Conservation (phyloP, 2,797 vertebrate genomes). For the Echiichthys vipera region DNA sequence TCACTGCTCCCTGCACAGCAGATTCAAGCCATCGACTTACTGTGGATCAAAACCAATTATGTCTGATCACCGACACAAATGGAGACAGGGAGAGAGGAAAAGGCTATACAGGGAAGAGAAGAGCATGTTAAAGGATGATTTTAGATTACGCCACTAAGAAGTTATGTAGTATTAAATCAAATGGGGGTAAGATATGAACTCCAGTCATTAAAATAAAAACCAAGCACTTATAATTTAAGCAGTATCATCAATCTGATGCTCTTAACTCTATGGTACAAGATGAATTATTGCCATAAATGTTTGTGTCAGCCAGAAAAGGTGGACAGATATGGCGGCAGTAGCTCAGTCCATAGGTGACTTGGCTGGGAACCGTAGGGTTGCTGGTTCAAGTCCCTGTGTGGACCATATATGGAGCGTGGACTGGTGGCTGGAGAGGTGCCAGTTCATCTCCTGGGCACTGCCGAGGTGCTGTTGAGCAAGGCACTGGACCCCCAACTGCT, state of each 20-base stretch:
- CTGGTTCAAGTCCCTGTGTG: too few species aligned
- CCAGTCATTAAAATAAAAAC: background rate
- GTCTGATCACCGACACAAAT: slow-evolving; percentile 62
- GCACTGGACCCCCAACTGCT: too few species aligned
- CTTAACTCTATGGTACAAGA: background rate
- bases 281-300: background rate
- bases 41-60: slow-evolving; percentile 74
- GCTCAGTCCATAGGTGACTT: too few species aligned
- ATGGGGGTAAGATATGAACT: slow-evolving; percentile 10
- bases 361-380: too few species aligned
- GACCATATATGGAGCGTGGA: too few species aligned
- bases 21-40: slow-evolving; percentile 61
- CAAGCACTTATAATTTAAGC: background rate
- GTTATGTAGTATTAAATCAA: slow-evolving; percentile 22
- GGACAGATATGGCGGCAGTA: background rate
- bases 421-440: too few species aligned
- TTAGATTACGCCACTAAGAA: slow-evolving; percentile 24
- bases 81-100: slow-evolving; percentile 35
- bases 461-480: too few species aligned
- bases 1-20: slow-evolving; percentile 49
- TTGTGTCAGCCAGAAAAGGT: background rate
- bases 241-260: background rate
- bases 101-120: background rate
- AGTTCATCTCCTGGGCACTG: too few species aligned
- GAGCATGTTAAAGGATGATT: slow-evolving; percentile 36